Base-by-base conservation (phyloP, 2,797 vertebrate species). In the Silurus lanzhouensis region DNA sequence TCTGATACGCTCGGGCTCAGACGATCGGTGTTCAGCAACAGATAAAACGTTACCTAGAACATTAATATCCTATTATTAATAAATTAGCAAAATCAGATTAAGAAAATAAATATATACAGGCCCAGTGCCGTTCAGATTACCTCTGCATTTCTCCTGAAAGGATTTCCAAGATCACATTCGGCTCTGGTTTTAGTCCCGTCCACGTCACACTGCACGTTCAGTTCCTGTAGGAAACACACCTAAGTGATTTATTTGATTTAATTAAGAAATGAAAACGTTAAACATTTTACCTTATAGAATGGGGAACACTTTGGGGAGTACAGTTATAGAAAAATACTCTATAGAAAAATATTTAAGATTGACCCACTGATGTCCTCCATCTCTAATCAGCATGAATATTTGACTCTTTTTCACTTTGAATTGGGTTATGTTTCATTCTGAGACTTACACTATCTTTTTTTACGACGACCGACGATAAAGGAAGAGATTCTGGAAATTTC, bases 161-260 rank as follows among this genome's bases (percentile, higher is more conserved):
- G 97, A 89, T 99, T 99, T 92, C 96, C 97, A 13, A 99, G 95
- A 25, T 97, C 95, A 91, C 98, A 98, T 60, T 95, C 92, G 0
- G 95, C 95, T 84, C 91, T 90, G 6, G 96, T 97, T 67, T 96
- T 96, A 3, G 96, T 97, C 12, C 94, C 91, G 89, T 97, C 97
- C 81, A 95, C 94, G 61, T 92, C 91, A 84, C 97, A 98, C 0
- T 91, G 93, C 84, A 96, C 86, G 44, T 93, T 92, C 64, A 94
- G 92, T 88, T 96, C 94, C 97, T 97, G 58, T 31, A 91, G 7
- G 71, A 71, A 70, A 6, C 25, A 55, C 13, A 70, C 8, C 68
- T 20, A 19, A 13, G 44, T 3, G 48, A 31, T 14, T 52, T 6
- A 15, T 6, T 55, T 76, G 25, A 52, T 52, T 52, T 52, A 7